phyloP scores from a whole-genome alignment of 2,888 invertebrate species.

The Heliconius ethilla region DNA sequence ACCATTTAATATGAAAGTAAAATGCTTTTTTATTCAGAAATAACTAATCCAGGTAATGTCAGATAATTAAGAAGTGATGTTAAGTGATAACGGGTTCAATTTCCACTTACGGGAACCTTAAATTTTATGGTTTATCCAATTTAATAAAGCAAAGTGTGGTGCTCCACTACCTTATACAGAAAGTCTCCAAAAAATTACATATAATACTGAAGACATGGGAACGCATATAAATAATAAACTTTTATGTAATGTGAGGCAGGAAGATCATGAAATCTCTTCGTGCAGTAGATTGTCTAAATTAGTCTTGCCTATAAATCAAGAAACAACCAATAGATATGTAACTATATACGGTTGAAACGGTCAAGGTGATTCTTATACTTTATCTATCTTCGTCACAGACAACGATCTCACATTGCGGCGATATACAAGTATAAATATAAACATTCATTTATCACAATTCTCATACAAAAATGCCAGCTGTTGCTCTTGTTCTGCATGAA shows the following conservation, averaged over 20 bases:
- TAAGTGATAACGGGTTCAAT: background rate
- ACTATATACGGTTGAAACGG: conserved; percentile 28
- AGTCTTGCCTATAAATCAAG: conserved; percentile 22
- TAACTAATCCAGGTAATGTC: background rate
- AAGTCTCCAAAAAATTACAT: background rate
- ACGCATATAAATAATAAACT: background rate
- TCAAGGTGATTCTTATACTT: conserved; percentile 34
- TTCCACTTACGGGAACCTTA: no score
- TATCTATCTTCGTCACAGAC: conserved; percentile 22
- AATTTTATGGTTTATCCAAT: background rate
- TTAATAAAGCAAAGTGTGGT: background rate
- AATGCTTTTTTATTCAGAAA: background rate
- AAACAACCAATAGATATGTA: conserved; percentile 17
- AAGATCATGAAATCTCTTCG: background rate
- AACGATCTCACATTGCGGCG: conserved; percentile 18
- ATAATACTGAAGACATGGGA: background rate
- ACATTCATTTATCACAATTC: conserved; percentile 20
- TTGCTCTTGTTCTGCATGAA: conserved; percentile 16
- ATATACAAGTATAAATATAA: conserved; percentile 25
- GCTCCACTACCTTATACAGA: background rate
- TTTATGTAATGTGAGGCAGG: background rate
- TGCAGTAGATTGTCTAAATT: conserved; percentile 17
- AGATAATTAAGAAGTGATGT: background rate
- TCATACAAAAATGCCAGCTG: conserved; percentile 21
- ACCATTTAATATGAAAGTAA: background rate